Evolutionary conservation across 2,888 invertebrate species (phyloP).

Genomic region (Euspilapteryx auroguttella): DNA sequence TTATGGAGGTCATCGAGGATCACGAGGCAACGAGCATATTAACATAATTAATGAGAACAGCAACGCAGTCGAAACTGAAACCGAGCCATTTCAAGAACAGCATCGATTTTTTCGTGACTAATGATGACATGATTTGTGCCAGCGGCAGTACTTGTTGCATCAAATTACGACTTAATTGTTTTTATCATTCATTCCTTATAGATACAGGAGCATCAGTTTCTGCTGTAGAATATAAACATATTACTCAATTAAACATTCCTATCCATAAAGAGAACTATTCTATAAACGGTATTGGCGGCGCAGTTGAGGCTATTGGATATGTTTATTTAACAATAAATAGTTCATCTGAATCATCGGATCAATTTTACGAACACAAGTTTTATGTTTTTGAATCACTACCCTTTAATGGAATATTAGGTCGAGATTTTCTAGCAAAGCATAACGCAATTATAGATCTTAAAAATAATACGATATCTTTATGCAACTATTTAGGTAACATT

Average conservation of each 20-base stretch:
- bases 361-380: neutral
- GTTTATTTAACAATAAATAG: neutral
- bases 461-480: neutral
- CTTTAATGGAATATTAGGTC: neutral
- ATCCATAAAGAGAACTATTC: neutral
- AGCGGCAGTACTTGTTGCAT: neutral
- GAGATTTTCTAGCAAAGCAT: neutral
- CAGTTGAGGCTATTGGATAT: neutral
- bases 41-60: too few species aligned
- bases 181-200: neutral
- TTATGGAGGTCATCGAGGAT: too few species aligned
- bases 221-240: neutral
- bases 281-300: neutral
- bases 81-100: too few species aligned
- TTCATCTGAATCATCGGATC: neutral
- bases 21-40: too few species aligned
- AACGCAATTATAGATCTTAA: neutral
- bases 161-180: neutral
- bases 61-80: too few species aligned
- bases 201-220: constrained; percentile 1
- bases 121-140: neutral
- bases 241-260: neutral
- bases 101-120: constrained; percentile 2
- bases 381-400: neutral
- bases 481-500: neutral